A percentile compares a stretch with the other conserved stretches of the same genome.
Evolutionary conservation across 37 sponge, comb jelly and placozoan species (phyloP).

Genomic region (Geodia barretti): DNA sequence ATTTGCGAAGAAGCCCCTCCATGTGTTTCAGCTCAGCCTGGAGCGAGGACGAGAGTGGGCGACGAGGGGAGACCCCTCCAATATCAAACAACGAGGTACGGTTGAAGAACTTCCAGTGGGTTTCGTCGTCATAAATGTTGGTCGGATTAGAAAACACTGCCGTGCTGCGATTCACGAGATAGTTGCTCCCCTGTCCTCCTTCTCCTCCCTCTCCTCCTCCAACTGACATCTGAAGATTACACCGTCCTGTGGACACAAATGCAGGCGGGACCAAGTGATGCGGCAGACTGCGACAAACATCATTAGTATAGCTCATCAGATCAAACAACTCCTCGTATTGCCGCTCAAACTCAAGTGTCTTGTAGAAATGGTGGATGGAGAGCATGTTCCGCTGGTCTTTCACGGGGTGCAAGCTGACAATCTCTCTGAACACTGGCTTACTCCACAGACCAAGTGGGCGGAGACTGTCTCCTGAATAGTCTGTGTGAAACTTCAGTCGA

Average conservation of each 20-base stretch:
- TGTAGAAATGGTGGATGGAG: constrained; percentile 47
- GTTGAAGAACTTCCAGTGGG: constrained; percentile 27
- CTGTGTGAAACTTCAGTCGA: constrained; percentile 7
- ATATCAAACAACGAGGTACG: constrained; percentile 2
- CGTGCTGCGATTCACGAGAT: background rate
- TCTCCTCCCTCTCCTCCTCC: background rate
- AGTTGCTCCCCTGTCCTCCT: background rate
- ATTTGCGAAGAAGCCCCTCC: background rate
- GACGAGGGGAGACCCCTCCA: background rate
- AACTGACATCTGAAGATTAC: constrained; percentile 17
- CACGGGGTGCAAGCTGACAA: constrained; percentile 55
- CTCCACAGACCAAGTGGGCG: constrained; percentile 50
- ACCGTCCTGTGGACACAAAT: constrained; percentile 3
- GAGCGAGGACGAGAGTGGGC: background rate
- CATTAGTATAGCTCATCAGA: constrained; percentile 19
- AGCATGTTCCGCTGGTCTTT: constrained; percentile 63
- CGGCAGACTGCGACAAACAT: constrained; percentile 10
- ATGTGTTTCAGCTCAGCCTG: constrained; percentile 17
- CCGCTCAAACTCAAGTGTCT: constrained; percentile 23
- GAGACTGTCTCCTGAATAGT: constrained; percentile 25
- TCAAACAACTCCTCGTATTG: constrained; percentile 1
- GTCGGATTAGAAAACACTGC: constrained; percentile 8
- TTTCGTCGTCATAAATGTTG: constrained; percentile 25
- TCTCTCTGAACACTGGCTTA: constrained; percentile 5
- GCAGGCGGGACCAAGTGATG: constrained; percentile 22